Evolutionary conservation across 2,888 invertebrate species (phyloP), one percentile per base, ranked within the genome.

Genomic region (Phytoseiulus persimilis): DNA sequence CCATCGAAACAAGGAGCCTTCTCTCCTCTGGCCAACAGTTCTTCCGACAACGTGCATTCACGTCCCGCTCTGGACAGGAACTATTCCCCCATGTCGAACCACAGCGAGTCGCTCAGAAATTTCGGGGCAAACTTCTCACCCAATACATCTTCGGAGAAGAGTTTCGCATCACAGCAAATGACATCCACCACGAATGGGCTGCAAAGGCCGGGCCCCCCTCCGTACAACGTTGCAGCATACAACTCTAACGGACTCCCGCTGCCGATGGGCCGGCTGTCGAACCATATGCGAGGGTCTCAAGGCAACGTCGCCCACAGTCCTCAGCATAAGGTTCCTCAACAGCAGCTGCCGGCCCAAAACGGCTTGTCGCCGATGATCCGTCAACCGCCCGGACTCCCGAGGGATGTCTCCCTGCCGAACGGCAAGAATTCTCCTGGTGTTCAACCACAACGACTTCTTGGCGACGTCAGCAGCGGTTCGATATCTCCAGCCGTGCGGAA

Each of bases 401-500:
- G 87, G 33, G 87, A 87, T 23, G 45, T 87, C 0, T 28, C 87
- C n/a, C 87, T 87, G 87, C 39, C 39, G 87, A 87, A 87, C 87
- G 87, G 87, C 87, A 87, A 87, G 87, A 87, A 87, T 45, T 87
- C 87, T n/a, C 87, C 87, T 0, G n/a, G 32, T 33, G 45, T 33
- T 33, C 87, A 87, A 33, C 23, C 87, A 87, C 87, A 87, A n/a
- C 87, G 87, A 87, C 32, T 87, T 32, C 87, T 87, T 87, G 87
- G 87, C 87, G 87, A 87, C 87, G 87, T 87, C 87, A 87, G 87
- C 87, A 87, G 32, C 87, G 87, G 87, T n/a, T 87, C 87, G 87
- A 33, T 87, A 33, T 87, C 87, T 32, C 87, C 87, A n/a, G 87
- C 87, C 39, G 32, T 45, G 0, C 87, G 87, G 45, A 87, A 87